phyloP scores from a whole-genome alignment of 2,113 vertebrate species.

The Galemys pyrenaicus region DNA sequence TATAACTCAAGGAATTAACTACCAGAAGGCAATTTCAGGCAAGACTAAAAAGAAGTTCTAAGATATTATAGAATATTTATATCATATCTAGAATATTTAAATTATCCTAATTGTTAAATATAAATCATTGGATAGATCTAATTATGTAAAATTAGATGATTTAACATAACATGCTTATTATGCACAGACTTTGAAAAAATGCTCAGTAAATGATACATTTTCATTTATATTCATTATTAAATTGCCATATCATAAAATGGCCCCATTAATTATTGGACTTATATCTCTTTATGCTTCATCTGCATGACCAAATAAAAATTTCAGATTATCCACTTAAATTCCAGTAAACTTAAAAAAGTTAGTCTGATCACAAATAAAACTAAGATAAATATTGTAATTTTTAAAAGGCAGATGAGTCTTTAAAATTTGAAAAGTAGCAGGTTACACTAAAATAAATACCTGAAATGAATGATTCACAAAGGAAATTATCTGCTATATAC shows the following conservation, averaged over 20 bases:
- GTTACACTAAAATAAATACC: neutral
- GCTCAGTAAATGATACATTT: neutral
- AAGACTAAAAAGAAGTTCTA: neutral
- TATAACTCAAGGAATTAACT: neutral
- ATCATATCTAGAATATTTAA: too few relatives aligned
- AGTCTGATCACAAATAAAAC: neutral
- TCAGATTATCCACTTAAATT: neutral
- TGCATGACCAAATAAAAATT: slow-evolving; percentile 20
- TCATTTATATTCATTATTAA: neutral
- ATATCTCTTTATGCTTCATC: neutral
- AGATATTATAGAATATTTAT: neutral
- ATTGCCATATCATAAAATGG: neutral
- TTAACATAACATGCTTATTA: neutral
- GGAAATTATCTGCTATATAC: slow-evolving; percentile 7
- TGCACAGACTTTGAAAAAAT: neutral
- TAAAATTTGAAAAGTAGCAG: neutral
- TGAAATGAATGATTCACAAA: slow-evolving; percentile 8
- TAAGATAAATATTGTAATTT: neutral
- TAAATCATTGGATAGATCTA: too few relatives aligned
- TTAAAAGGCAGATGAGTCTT: neutral
- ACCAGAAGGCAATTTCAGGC: neutral
- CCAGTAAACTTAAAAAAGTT: neutral
- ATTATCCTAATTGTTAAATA: too few relatives aligned
- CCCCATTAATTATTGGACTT: too few relatives aligned
- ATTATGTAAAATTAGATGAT: too few relatives aligned